Percentiles rank a stretch among this genome's conserved stretches.
These are phyloP conservation scores for Neodon shergylaensis DNA, from an alignment of 2,113 vertebrate species.

Conservation along the genomic window DNA sequence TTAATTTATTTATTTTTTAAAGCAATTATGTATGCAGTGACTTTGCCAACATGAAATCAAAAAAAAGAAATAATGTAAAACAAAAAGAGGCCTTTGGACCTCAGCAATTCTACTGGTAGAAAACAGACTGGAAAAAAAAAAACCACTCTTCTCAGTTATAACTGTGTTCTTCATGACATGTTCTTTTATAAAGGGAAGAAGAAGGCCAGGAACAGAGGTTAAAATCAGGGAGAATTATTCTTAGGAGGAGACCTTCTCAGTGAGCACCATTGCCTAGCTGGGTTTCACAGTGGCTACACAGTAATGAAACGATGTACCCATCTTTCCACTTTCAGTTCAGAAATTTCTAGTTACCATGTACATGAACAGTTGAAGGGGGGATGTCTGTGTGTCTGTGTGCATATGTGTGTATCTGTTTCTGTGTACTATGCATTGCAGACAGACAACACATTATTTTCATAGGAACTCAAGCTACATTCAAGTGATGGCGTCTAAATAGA, in stretches of 20 bases:
- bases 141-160: not conserved
- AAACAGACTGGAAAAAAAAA: not conserved
- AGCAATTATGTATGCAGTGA: not conserved
- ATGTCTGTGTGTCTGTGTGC: not conserved
- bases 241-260: not conserved
- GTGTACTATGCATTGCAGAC: not conserved
- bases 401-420: not conserved
- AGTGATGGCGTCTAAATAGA: not conserved
- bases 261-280: not conserved
- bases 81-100: not conserved
- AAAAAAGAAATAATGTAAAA: constrained; percentile 14
- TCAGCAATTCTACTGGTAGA: not conserved
- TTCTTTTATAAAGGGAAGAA: not conserved
- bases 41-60: not conserved
- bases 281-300: not conserved
- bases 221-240: not conserved
- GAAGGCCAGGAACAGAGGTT: not conserved
- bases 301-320: not conserved
- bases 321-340: not conserved
- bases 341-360: not conserved
- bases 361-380: not conserved
- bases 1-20: not conserved
- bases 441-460: not conserved
- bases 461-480: not conserved
- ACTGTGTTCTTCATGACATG: not conserved